A percentile compares a stretch with the other conserved stretches of the same genome.
Conservation (phyloP, 2,113 vertebrate species). For the Crocuta crocuta region DNA sequence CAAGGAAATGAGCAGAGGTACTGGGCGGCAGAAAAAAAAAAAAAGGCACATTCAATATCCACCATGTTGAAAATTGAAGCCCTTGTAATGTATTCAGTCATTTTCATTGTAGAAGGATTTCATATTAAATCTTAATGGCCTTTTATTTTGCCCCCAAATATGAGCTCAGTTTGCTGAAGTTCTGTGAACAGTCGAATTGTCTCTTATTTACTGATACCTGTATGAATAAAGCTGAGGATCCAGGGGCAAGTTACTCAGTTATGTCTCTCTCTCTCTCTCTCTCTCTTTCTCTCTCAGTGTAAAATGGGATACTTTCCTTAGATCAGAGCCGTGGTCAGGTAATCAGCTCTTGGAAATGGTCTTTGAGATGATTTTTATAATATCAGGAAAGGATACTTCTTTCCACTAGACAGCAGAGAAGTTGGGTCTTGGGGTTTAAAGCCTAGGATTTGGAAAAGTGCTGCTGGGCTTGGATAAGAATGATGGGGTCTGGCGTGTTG, state of each 20-base stretch:
- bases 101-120: slow-evolving; percentile 15
- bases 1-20: slow-evolving; percentile 34
- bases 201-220: not conserved
- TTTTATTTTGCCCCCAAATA: slow-evolving; percentile 52
- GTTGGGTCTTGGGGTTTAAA: not conserved
- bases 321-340: not conserved
- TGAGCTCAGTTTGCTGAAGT: slow-evolving; percentile 56
- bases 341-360: slow-evolving; percentile 30
- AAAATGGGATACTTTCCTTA: not conserved
- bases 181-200: slow-evolving; percentile 3
- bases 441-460: not conserved
- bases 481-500: fast-evolving
- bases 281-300: not conserved
- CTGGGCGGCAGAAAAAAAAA: not conserved
- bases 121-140: slow-evolving; percentile 36
- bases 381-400: not conserved
- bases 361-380: not conserved
- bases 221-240: slow-evolving; percentile 2
- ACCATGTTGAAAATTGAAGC: not conserved
- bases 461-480: not conserved
- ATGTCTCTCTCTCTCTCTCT: not conserved
- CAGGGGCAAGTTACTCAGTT: not conserved
- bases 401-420: not conserved
- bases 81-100: slow-evolving; percentile 39
- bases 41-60: slow-evolving; percentile 32